Evolutionary conservation across 2,113 vertebrate genomes (phyloP).

Genomic region (Syngnathus floridae): DNA sequence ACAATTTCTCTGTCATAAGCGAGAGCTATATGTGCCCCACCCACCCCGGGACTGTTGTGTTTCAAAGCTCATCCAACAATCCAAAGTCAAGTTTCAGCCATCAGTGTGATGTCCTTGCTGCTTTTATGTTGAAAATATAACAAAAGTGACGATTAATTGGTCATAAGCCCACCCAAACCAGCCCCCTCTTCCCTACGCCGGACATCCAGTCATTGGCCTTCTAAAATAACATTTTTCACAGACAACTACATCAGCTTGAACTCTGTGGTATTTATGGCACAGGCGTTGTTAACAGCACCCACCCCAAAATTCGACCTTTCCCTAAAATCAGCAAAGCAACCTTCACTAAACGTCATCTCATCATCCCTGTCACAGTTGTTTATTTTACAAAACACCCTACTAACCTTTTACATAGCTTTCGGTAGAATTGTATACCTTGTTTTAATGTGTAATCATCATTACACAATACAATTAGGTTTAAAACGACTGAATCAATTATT

Average conservation of each 20-base stretch:
- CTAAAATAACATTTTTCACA: not conserved
- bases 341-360: not conserved
- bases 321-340: constrained; percentile 1
- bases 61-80: too few relatives aligned
- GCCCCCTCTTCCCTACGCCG: too few relatives aligned
- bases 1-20: not conserved
- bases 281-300: constrained; percentile 38
- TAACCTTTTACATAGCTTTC: too few relatives aligned
- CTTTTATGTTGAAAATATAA: not conserved
- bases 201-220: not conserved
- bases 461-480: not conserved
- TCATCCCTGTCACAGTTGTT: not conserved
- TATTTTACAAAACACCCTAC: too few relatives aligned
- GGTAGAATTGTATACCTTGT: too few relatives aligned
- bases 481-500: not conserved
- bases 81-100: too few relatives aligned
- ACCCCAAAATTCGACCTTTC: not conserved
- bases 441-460: too few relatives aligned
- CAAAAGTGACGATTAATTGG: not conserved
- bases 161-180: not conserved
- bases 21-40: not conserved
- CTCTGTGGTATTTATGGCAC: constrained; percentile 38
- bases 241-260: not conserved
- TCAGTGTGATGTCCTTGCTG: not conserved
- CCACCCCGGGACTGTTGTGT: not conserved